Evolutionary conservation across 2,888 invertebrate species (phyloP), one percentile per base, ranked within the genome.

Genomic region (Drosophila quinaria): DNA sequence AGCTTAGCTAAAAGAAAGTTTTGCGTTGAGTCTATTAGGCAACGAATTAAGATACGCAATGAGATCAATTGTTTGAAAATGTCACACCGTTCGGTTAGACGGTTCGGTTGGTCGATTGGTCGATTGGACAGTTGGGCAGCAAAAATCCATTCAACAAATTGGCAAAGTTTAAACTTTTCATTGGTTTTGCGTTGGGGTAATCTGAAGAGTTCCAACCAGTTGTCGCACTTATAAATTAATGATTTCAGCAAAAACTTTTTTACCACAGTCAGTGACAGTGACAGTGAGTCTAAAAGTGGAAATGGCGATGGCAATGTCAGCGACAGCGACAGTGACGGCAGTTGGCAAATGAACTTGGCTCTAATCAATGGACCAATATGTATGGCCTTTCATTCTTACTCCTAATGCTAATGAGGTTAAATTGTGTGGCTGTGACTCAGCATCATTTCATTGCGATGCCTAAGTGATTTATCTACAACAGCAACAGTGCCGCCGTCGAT

Each of bases 1-100:
- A 51, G 55, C 29, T 50, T 37, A 55, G 55, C 70, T 52, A 63
- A 51, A 54, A 39, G 15, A 51, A 69, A 80, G 41, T 56, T 75
- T 70, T 39, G 37, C 70, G 54, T 61, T 56, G 71, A 78, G 78
- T 87, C 81, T 84, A 87, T 86, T 90, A 89, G 72, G 78, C 81
- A 89, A 83, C 83, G 89, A 86, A 89, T 89, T 89, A 84, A 89
- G 85, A 84, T 70, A 81, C 79, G 84, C 85, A 84, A 78, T 65
- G 89, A 74, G 89, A 88, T 87, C 89, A 89, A 90, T 85, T 87
- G 90, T 87, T 89, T 55, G 69, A 75, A 75, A 89, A 69, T 64
- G 88, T 67, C 78, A 50, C 66, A 66, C 66, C 54, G 67, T 25
- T 39, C 58, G 56, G 29, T 35, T 33, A 41, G 41, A 41, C 10